These are phyloP conservation scores for Sphaerophoria taeniata DNA, from an alignment of 2,888 invertebrate species.

Conservation along the genomic window DNA sequence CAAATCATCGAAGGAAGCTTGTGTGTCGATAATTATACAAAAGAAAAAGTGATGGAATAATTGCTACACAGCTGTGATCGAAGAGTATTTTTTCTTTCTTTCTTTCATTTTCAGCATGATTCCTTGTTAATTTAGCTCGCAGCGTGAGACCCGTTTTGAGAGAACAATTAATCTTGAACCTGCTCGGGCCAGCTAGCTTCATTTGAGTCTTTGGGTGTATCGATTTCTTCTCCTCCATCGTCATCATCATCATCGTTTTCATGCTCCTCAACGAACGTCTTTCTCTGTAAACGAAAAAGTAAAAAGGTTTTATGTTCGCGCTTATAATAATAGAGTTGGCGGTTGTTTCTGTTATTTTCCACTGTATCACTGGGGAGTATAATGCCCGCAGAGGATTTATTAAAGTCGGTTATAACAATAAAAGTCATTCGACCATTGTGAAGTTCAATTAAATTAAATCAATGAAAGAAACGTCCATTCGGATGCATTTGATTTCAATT, in stretches of 20 bases:
- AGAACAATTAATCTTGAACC: constrained; percentile 66
- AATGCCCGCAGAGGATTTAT: constrained; percentile 22
- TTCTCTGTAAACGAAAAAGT: too few species aligned
- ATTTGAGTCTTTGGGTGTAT: constrained; percentile 40
- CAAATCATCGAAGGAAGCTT: constrained; percentile 5
- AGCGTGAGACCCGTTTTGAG: constrained; percentile 57
- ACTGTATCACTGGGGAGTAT: not conserved
- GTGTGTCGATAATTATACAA: constrained; percentile 63
- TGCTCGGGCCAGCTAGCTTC: constrained; percentile 21
- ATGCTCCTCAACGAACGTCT: too few species aligned
- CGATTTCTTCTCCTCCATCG: constrained; percentile 9
- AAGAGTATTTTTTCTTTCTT: too few species aligned
- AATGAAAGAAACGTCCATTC: not conserved
- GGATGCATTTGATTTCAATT: not conserved
- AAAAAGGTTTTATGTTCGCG: constrained; percentile 9
- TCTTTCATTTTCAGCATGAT: constrained; percentile 46
- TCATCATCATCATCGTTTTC: not conserved
- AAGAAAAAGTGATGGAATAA: constrained; percentile 64
- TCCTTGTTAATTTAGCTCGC: constrained; percentile 51
- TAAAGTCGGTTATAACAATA: constrained; percentile 7
- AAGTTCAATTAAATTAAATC: constrained; percentile 23
- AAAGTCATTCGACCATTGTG: constrained; percentile 20
- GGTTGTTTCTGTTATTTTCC: not conserved
- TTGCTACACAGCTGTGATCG: constrained; percentile 57
- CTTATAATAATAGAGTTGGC: constrained; percentile 7